Evolutionary conservation across 2,113 vertebrate genomes (phyloP), one percentile per base, ranked within the genome.

Genomic region (Pontoporia blainvillei): DNA sequence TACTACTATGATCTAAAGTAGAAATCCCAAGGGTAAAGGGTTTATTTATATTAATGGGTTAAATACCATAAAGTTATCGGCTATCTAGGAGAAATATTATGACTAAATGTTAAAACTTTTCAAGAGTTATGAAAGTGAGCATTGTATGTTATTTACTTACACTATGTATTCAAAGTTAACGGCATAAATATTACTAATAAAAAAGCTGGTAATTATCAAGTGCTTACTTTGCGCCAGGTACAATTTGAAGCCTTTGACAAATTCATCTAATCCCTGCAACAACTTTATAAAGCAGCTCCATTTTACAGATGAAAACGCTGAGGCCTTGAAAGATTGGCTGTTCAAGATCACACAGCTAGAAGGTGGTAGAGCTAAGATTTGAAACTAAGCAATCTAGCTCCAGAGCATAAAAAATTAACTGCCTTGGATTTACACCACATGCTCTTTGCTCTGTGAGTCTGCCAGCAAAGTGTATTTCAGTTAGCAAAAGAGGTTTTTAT

Each of bases 1-100:
- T 92, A 91, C 21, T 59, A 91, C 61, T 89, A 86, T 84, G 67
- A 90, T 95, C n/a, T 72, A 72, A 90, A 75, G 59, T 54, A 76
- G 66, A 25, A 90, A 90, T 92, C 52, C 11, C 21, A 73, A 95
- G 52, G 73, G 29, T 71, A 95, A 95, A 52, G 52, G 69, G n/a
- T 73, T 95, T 92, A 90, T 96, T 95, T 79, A 66, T 91, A 71
- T 64, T 62, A 92, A 86, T 90, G 23, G n/a, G 20, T 79, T 86
- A 96, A 95, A 81, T 82, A 79, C 5, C 8, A 46, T 64, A 86
- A 59, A 21, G 64, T 31, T 73, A 96, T 49, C 79, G 12, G 20
- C 31, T 91, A 41, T 39, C 41, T 91, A 75, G 76, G 39, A 83
- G 13, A 88, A 75, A 17, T 39, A 91, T 59, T 81, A 21, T 92